phyloP scores from a whole-genome alignment of 2,113 vertebrate species.

The Stegastes partitus region DNA sequence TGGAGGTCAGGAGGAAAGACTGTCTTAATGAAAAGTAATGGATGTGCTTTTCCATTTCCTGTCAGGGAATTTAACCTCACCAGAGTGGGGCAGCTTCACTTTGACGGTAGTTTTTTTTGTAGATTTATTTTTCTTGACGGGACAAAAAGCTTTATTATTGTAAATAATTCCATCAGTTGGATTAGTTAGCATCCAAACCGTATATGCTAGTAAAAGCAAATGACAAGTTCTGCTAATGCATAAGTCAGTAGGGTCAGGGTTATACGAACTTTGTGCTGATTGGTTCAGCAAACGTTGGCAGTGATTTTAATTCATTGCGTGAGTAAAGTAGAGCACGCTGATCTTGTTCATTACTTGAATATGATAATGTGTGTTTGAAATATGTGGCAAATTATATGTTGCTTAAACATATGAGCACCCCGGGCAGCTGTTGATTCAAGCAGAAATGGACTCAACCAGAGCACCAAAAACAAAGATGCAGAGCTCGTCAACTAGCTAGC shows the following conservation, averaged over 20 bases:
- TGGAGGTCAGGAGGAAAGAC: slow-evolving; percentile 28
- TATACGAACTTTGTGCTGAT: not conserved
- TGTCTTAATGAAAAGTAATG: slow-evolving; percentile 14
- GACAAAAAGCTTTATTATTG: no score
- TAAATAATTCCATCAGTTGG: no score
- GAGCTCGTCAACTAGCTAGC: no score
- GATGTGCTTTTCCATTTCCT: not conserved
- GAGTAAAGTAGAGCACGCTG: not conserved
- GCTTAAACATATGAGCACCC: not conserved
- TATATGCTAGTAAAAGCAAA: not conserved
- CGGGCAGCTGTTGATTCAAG: not conserved
- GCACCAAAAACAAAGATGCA: no score
- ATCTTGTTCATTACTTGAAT: slow-evolving; percentile 1
- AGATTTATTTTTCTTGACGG: not conserved
- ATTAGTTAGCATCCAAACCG: no score
- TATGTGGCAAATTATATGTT: not conserved
- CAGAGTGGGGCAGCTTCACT: not conserved
- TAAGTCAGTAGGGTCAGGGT: not conserved
- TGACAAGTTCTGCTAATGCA: not conserved
- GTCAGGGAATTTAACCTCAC: no score
- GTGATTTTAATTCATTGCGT: not conserved
- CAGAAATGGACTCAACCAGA: no score
- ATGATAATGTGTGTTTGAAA: not conserved
- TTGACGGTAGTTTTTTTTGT: not conserved
- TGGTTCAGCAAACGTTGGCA: not conserved